Evolutionary conservation across 2,113 vertebrate genomes (phyloP).

Genomic region (Antidorcas marsupialis): DNA sequence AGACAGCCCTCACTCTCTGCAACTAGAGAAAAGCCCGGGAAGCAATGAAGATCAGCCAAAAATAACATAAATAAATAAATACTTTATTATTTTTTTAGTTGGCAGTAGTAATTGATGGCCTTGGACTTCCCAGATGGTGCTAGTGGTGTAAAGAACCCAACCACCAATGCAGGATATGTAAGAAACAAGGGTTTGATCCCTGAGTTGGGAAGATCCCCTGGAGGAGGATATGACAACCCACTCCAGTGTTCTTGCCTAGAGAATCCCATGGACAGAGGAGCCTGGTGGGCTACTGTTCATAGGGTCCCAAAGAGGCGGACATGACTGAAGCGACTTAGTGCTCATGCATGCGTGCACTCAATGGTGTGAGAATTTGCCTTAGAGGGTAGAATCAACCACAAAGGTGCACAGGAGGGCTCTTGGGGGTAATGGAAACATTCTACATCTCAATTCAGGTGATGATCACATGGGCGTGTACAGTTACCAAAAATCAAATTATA

Average conservation of each 20-base stretch:
- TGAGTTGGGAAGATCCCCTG: not conserved
- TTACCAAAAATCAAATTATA: not conserved
- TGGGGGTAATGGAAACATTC: not conserved
- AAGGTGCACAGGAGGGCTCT: not conserved
- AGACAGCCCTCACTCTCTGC: not conserved
- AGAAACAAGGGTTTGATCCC: not conserved
- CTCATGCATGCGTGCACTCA: not conserved
- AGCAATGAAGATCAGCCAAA: not conserved
- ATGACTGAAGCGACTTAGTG: not conserved
- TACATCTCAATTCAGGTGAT: not conserved
- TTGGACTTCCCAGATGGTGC: not conserved
- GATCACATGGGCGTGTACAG: not conserved
- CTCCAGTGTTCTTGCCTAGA: not conserved
- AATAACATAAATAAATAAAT: not conserved
- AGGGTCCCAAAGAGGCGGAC: not conserved
- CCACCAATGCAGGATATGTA: not conserved
- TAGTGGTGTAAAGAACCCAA: not conserved
- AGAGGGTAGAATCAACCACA: not conserved
- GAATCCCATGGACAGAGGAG: not conserved
- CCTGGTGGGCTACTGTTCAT: not conserved
- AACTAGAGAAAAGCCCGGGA: not conserved
- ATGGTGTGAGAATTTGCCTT: not conserved
- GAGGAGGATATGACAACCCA: not conserved
- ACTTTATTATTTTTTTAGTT: not conserved
- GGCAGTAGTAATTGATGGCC: not conserved